Evolutionary conservation across 2,113 vertebrate genomes (phyloP).

Genomic region (Macquaria australasica): DNA sequence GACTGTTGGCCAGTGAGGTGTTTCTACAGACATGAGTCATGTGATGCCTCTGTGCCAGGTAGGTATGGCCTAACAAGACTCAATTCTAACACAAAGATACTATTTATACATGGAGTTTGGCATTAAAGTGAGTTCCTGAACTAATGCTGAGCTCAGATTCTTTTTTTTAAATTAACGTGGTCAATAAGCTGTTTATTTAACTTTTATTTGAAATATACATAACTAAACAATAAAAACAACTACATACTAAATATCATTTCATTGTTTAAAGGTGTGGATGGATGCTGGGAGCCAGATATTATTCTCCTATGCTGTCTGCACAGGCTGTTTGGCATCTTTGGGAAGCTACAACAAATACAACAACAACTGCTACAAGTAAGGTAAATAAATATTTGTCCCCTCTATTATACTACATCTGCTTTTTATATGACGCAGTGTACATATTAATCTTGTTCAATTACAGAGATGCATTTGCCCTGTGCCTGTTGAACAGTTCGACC

Average conservation of each 20-base stretch:
- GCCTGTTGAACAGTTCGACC: conserved; percentile 26
- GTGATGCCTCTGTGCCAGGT: too few species aligned
- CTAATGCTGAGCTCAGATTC: too few species aligned
- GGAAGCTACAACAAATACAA: conserved; percentile 58
- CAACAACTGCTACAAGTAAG: conserved; percentile 63
- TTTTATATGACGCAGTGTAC: not conserved
- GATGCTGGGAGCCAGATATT: conserved; percentile 56
- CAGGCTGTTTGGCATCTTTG: conserved; percentile 29
- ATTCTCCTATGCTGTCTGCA: conserved; percentile 42
- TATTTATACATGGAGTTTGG: too few species aligned
- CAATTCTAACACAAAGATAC: too few species aligned
- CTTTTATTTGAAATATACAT: too few species aligned
- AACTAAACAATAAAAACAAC: too few species aligned
- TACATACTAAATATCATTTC: not conserved
- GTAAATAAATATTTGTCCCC: not conserved
- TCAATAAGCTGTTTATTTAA: too few species aligned
- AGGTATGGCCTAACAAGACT: too few species aligned
- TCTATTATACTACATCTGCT: not conserved
- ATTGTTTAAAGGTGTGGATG: conserved; percentile 53
- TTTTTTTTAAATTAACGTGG: too few species aligned
- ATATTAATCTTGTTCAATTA: not conserved
- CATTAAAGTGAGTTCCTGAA: not conserved
- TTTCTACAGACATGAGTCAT: too few species aligned
- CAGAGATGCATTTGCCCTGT: conserved; percentile 31
- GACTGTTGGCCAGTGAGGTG: too few species aligned